phyloP scores from a whole-genome alignment of 2,797 vertebrate genomes.

The Tadarida brasiliensis region DNA sequence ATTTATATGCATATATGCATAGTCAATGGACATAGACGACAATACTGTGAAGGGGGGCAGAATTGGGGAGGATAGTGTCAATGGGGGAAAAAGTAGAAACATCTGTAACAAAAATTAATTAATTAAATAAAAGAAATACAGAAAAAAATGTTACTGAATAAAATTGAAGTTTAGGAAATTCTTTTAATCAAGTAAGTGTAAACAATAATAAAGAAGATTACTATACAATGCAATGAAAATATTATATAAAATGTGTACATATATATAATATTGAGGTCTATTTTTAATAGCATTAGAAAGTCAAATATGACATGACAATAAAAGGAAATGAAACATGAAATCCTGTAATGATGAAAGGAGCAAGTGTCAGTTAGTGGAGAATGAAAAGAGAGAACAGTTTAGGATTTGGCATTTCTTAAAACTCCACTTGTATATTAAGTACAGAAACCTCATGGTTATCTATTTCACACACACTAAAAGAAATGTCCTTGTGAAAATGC shows the following conservation, averaged over 20 bases:
- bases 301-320: not conserved
- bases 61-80: too few relatives aligned
- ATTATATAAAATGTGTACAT: not conserved
- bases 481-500: not conserved
- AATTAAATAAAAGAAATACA: too few relatives aligned
- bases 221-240: not conserved
- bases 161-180: not conserved
- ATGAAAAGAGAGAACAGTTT: not conserved
- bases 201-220: not conserved
- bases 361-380: not conserved
- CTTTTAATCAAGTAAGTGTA: not conserved
- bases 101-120: too few relatives aligned
- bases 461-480: not conserved
- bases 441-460: not conserved
- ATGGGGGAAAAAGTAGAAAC: too few relatives aligned
- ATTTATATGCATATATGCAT: too few relatives aligned
- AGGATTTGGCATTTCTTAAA: not conserved
- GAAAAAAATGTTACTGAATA: not conserved
- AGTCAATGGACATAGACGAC: too few relatives aligned
- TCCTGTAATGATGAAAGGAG: not conserved
- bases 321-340: constrained; percentile 2
- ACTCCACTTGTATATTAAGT: not conserved
- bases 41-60: too few relatives aligned
- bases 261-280: not conserved
- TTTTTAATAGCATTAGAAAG: not conserved